Evolutionary conservation across 2,113 vertebrate species (phyloP).

Genomic region (Monopterus albus): DNA sequence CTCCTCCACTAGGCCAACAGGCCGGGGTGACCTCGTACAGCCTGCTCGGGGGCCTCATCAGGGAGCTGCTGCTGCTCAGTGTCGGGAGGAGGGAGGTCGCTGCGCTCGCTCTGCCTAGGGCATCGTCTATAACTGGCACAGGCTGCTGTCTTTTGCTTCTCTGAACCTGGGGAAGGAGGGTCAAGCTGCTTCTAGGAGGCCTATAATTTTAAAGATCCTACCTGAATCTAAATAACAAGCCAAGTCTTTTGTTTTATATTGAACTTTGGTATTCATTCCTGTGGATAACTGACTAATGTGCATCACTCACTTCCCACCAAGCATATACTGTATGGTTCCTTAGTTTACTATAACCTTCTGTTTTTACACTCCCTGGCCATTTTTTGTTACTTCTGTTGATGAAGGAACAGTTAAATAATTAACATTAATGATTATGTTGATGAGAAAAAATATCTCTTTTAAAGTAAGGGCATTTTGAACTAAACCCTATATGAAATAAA

Average conservation of each 20-base stretch:
- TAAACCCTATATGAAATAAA: no score
- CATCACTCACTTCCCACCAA: not conserved
- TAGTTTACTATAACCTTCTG: no score
- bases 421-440: no score
- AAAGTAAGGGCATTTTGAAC: no score
- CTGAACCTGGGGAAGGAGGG: constrained; percentile 15
- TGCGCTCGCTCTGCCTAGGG: constrained; percentile 24
- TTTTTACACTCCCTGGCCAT: no score
- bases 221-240: constrained; percentile 10
- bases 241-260: not conserved
- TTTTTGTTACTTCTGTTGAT: no score
- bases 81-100: constrained; percentile 8
- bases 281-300: not conserved
- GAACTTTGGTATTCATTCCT: not conserved
- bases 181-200: constrained; percentile 7
- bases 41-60: constrained; percentile 47
- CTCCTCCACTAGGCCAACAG: constrained; percentile 13
- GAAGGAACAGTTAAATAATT: no score
- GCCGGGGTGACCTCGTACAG: constrained; percentile 8
- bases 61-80: constrained; percentile 31
- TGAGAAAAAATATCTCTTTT: no score
- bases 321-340: no score
- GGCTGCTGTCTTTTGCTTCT: constrained; percentile 24
- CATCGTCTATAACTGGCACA: constrained; percentile 20
- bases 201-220: constrained; percentile 13